Evolutionary conservation across 2,888 invertebrate species (phyloP), one percentile per base, ranked within the genome.

Genomic region (Agrochola circellaris): DNA sequence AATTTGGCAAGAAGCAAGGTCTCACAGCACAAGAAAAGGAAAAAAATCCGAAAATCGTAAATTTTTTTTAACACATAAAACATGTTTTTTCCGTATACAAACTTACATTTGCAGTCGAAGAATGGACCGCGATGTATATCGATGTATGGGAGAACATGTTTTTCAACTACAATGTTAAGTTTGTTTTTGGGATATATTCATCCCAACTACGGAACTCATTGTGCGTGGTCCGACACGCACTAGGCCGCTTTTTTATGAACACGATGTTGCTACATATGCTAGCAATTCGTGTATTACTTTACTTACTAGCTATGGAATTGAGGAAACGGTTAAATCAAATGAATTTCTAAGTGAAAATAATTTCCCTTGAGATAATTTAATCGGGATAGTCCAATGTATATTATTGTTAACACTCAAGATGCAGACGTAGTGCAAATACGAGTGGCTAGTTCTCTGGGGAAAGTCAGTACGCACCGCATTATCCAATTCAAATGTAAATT

Each of bases 401-500:
- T 87, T 81, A 84, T 79, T 84, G 77, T 85, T 62, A 56, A 70
- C 72, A 76, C 80, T 84, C 75, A 72, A 73, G 76, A 77, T 84
- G 80, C 70, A 84, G 73, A 73, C 81, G 60, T 62, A 79, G 79
- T 78, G 78, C 74, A 77, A 79, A 79, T 75, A 64, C 78, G 70
- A 81, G 81, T 75, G 61, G 75, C 67, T n/a, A 68, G 77, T 73
- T 86, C 82, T 85, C 69, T 45, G 69, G 86, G 81, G 89, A 90
- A 89, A 90, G 89, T 81, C 72, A 64, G 65, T 56, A 45, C 82
- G 70, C 75, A 81, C 69, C 70, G 75, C 83, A 86, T 82, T 88
- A 87, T 88, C 82, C 81, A 86, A 75, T 85, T 87, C 82, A 85
- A 84, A 90, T 89, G 87, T 85, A 87, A 89, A 88, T 88, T 79